Percentiles rank a stretch among this genome's conserved stretches.
Conservation (phyloP, 2,888 invertebrate species). For the Unio delphinus region DNA sequence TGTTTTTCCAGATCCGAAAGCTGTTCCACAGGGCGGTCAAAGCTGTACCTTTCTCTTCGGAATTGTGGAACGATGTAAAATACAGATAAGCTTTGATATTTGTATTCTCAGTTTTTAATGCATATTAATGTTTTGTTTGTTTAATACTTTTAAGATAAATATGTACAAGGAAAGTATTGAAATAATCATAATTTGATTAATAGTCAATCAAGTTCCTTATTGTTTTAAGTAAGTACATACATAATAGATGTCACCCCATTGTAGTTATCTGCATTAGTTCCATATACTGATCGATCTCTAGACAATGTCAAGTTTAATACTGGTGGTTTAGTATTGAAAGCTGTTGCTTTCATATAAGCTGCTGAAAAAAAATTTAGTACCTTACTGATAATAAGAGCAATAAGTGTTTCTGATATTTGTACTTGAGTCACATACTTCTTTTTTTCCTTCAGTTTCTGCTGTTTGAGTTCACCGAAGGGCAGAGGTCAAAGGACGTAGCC, state of each 20-base stretch:
- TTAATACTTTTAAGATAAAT: too few relatives aligned
- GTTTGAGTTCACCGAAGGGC: conserved; percentile 53
- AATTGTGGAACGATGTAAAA: conserved; percentile 68
- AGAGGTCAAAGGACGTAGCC: conserved; percentile 39
- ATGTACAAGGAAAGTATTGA: neutral
- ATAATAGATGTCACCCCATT: too few relatives aligned
- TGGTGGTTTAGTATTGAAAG: conserved; percentile 1
- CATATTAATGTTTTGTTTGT: neutral
- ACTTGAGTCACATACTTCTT: neutral
- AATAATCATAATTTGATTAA: too few relatives aligned
- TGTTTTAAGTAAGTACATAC: too few relatives aligned
- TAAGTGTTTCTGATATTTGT: too few relatives aligned
- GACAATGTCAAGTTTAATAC: neutral
- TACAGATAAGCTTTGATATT: conserved; percentile 8
- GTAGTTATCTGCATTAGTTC: too few relatives aligned
- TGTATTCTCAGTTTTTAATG: neutral
- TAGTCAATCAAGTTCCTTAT: too few relatives aligned
- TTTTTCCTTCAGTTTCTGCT: conserved; percentile 56
- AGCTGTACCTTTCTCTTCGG: conserved; percentile 50
- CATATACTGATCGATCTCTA: too few relatives aligned
- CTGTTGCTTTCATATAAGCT: conserved; percentile 1
- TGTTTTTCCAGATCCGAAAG: conserved; percentile 51
- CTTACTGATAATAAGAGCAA: neutral
- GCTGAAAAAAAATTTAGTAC: neutral
- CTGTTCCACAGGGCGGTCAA: conserved; percentile 53